A percentile compares a stretch with the other conserved stretches of the same genome.
Conservation (phyloP, 2,888 invertebrate genomes). For the Ophioninae sp. region DNA sequence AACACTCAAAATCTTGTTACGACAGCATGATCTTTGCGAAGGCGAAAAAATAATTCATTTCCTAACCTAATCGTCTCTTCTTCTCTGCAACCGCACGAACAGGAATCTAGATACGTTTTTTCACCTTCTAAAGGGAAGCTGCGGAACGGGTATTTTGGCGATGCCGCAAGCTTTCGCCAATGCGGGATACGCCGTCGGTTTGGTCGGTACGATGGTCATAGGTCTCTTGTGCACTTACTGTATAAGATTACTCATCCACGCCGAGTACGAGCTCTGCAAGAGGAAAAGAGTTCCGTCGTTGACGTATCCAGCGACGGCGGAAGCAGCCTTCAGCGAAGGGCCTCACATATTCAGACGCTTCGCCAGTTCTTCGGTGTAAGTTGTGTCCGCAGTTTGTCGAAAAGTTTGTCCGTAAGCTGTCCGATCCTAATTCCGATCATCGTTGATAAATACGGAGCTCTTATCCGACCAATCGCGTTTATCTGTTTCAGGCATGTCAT, state of each 20-base stretch:
- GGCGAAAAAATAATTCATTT: no score
- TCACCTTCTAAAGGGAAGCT: conserved; percentile 93
- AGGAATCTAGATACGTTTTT: conserved; percentile 91
- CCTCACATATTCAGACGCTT: conserved; percentile 82
- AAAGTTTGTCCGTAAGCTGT: not conserved
- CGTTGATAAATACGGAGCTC: conserved; percentile 9
- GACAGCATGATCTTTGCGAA: no score
- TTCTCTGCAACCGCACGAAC: conserved; percentile 58
- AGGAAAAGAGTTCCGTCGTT: conserved; percentile 84
- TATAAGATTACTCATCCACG: conserved; percentile 92
- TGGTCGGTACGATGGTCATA: conserved; percentile 90
- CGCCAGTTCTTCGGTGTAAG: conserved; percentile 85
- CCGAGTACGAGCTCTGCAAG: conserved; percentile 83
- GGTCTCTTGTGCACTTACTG: conserved; percentile 96
- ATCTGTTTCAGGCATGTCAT: conserved; percentile 85
- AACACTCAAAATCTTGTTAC: no score
- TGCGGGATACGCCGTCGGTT: conserved; percentile 91
- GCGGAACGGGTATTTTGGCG: conserved; percentile 95
- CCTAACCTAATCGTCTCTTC: not conserved
- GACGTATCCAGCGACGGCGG: conserved; percentile 91
- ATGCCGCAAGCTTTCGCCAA: conserved; percentile 94
- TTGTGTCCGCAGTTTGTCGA: conserved; percentile 27
- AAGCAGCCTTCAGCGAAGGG: conserved; percentile 89
- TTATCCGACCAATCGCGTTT: conserved; percentile 28
- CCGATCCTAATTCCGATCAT: conserved; percentile 29